Base-by-base conservation (phyloP, 2,113 vertebrate species). In the Acrocephalus arundinaceus region DNA sequence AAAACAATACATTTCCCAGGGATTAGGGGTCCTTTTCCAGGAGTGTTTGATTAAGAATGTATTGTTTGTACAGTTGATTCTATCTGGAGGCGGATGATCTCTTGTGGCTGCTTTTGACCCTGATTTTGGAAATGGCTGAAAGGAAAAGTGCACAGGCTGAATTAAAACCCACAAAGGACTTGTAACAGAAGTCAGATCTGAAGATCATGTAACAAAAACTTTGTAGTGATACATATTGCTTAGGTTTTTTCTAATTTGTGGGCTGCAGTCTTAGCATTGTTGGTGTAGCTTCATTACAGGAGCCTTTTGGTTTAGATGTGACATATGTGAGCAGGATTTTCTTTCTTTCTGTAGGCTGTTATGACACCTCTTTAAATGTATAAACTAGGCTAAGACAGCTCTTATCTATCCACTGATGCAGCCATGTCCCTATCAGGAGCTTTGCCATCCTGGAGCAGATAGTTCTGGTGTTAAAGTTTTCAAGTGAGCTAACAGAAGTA, bases 21-120 rank as follows among this genome's bases (percentile, higher is more conserved):
- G 33, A 61, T 61, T 72, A 70, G 33, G 23, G 7, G 7, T 87
- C 66, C 27, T 55, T n/a, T 73, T 81, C 59, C 22, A 59, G 18
- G n/a, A 7, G 2, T 37, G 17, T 85, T 79, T 95, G 57, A 76
- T 79, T 39, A 63, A 68, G 51, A 85, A 39, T 3, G 0, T 61
- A 8, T 41, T 2, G 1, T 85, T 88, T 85, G 28, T 90, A 23
- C 67, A 79, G 55, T 37, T 81, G 33, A 48, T 85, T 91, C 23
- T 81, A 20, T 81, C 65, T 87, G 63, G 48, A 72, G 85, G 85
- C 63, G 37, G 23, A 58, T 68, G 48, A 45, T 79, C 33, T 83
- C 72, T 77, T 48, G 68, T 89, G 88, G 25, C 73, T 87, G 54
- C 59, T 77, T 76, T 81, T 84, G 58, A 68, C 75, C 51, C 55